Evolutionary conservation across 1,140 invertebrate genomes (phyloP).

Genomic region (Thaumatotibia leucotreta): DNA sequence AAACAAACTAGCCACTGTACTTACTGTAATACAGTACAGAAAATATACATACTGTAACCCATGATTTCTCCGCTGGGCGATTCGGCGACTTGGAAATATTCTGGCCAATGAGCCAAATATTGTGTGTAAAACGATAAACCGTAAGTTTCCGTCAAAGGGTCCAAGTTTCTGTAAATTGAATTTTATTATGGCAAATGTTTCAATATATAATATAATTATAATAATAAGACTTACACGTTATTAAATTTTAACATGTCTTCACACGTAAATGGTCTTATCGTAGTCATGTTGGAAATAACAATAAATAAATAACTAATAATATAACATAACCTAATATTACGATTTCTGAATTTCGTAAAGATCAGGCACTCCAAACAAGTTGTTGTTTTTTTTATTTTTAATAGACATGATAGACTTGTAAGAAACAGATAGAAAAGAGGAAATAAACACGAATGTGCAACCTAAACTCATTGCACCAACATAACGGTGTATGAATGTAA

Average conservation of each 20-base stretch:
- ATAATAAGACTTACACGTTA: constrained; percentile 88
- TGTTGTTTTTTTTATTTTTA: not conserved
- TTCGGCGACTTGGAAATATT: constrained; percentile 98
- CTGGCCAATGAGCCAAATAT: constrained; percentile 99
- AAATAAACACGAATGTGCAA: not conserved
- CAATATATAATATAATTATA: constrained; percentile 14
- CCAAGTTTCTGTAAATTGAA: constrained; percentile 89
- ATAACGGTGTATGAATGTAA: not conserved
- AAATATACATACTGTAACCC: constrained; percentile 95
- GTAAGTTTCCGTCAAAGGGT: constrained; percentile 98
- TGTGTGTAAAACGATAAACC: constrained; percentile 98
- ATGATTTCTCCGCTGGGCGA: constrained; percentile 96
- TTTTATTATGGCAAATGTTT: constrained; percentile 15
- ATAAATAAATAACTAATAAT: not conserved
- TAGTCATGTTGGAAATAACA: constrained; percentile 85
- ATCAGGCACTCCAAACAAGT: not conserved
- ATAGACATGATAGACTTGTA: not conserved
- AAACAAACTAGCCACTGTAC: constrained; percentile 6
- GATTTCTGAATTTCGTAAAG: not conserved
- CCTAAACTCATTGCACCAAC: not conserved
- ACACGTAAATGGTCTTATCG: constrained; percentile 93
- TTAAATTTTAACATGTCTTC: constrained; percentile 98
- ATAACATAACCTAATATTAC: not conserved
- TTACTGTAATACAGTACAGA: constrained; percentile 16
- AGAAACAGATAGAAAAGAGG: not conserved